phyloP scores from a whole-genome alignment of 2,113 vertebrate genomes.

The Emydura subglobosa region DNA sequence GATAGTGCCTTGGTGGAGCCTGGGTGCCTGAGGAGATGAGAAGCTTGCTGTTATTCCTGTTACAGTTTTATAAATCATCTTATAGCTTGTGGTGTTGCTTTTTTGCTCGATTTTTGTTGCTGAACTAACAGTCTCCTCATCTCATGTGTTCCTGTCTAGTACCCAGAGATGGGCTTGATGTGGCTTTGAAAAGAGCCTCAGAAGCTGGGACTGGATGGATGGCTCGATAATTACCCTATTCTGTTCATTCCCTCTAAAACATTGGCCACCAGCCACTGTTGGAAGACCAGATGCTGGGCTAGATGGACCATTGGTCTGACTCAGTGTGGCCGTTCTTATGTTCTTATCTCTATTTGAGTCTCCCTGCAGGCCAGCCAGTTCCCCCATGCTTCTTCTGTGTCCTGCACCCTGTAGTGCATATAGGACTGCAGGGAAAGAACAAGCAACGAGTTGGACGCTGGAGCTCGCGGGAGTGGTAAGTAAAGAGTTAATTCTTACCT shows the following conservation, averaged over 20 bases:
- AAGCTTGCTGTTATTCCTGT: neutral
- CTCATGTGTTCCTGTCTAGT: neutral
- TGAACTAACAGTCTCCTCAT: fast-evolving
- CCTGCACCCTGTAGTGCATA: neutral
- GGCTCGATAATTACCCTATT: neutral
- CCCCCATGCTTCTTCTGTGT: neutral
- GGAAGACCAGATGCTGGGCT: neutral
- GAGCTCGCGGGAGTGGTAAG: neutral
- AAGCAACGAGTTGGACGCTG: neutral
- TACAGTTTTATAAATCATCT: neutral
- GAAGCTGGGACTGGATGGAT: neutral
- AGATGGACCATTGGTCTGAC: neutral
- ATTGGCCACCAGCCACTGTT: neutral
- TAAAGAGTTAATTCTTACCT: too few species aligned
- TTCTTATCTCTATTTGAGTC: neutral
- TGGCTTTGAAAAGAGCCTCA: neutral
- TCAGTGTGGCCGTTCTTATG: neutral
- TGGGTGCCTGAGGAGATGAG: neutral
- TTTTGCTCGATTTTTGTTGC: neutral
- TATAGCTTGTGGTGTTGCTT: neutral
- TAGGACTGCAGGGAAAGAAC: neutral
- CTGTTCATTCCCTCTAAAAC: neutral
- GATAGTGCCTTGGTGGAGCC: neutral
- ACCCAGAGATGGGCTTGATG: neutral
- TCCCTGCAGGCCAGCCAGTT: neutral